Evolutionary conservation across 2,888 invertebrate species (phyloP), one percentile per base, ranked within the genome.

Genomic region (Acholoe squamosa): DNA sequence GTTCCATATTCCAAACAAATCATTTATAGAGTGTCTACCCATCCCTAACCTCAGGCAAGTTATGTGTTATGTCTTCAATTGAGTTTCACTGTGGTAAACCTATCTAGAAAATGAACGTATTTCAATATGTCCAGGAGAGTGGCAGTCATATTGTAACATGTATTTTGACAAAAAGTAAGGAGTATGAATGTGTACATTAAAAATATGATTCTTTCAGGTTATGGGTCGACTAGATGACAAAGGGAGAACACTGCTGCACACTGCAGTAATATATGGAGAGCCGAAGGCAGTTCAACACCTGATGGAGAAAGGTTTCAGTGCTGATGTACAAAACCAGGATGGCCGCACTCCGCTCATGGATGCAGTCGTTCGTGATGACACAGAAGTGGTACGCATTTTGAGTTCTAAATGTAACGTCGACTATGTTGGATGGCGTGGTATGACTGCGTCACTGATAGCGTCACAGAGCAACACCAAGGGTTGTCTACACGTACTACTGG

Each of bases 331-430:
- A 61, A 28, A 28, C 19, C n/a, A 54, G 1, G 19, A 25, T 3
- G 61, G 67, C 1, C 33, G 31, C 34, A 89, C 67, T 1, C 89
- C 89, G 31, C 67, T 89, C 10, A 89, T 89, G 67, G 89, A 67
- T 3, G 89, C 89, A 67, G 67, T 33, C 16, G 10, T 89, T 34
- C 31, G 25, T 16, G 28, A 43, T n/a, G 25, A 25, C 14, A 22
- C 25, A 5, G 67, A 67, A 28, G 61, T 89, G 25, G 89, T 89
- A 1, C 25, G 33, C n/a, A 22, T n/a, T 33, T 22, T 89, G 10
- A n/a, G n/a, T 25, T 14, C 25, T 33, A 89, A 67, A 5, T 61
- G 89, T 33, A 25, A 67, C 12, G 28, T 89, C 10, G 89, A 89
- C 67, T 67, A n/a, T 52, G 31, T 33, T 19, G 88, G 88, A 31